Evolutionary conservation across 2,888 invertebrate genomes (phyloP).

Genomic region (Dusona sp.): DNA sequence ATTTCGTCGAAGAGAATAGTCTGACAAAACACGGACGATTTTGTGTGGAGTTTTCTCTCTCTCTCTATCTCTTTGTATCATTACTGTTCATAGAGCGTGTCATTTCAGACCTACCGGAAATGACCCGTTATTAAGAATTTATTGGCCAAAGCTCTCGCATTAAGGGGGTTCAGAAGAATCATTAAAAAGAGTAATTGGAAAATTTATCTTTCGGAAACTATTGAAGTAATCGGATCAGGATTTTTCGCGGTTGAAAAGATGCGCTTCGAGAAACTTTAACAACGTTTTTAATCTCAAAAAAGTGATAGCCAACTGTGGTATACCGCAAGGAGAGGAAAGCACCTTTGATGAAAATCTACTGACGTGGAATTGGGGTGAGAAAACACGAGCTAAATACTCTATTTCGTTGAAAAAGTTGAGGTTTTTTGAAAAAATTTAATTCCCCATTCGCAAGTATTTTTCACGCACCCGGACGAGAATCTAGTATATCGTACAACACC

Average conservation of each 20-base stretch:
- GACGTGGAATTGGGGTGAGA: not conserved
- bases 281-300: not conserved
- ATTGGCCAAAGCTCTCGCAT: not conserved
- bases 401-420: not conserved
- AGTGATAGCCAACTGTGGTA: not conserved
- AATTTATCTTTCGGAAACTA: not conserved
- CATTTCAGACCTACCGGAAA: conserved; percentile 10
- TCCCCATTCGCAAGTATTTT: not conserved
- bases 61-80: not conserved
- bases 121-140: not conserved
- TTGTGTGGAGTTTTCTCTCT: conserved; percentile 20
- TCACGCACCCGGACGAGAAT: not conserved
- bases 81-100: conserved; percentile 15
- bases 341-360: not conserved
- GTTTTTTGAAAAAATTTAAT: not conserved
- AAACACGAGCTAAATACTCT: not conserved
- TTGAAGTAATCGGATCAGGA: not conserved
- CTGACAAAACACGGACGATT: conserved; percentile 6
- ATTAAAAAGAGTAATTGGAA: not conserved
- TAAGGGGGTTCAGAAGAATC: not conserved
- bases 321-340: not conserved
- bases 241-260: not conserved
- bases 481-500: not conserved
- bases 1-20: conserved; percentile 19
- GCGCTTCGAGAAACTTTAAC: not conserved